phyloP scores from a whole-genome alignment of 1,140 invertebrate species.

The Lasioglossum albipes region DNA sequence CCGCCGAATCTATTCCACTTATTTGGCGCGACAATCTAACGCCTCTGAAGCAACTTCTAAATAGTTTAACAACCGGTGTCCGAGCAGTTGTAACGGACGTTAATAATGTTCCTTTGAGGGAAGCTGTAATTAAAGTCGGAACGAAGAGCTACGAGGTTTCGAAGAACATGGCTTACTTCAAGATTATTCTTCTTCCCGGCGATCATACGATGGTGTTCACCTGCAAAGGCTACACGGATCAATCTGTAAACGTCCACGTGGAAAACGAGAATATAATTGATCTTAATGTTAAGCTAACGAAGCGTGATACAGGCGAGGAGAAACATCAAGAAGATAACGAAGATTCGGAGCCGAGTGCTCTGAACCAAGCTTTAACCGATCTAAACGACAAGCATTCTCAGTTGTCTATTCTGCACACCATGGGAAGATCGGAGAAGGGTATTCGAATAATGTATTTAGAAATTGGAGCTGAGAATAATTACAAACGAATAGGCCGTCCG shows the following conservation, averaged over 20 bases:
- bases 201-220: constrained; percentile 82
- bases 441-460: constrained; percentile 69
- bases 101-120: constrained; percentile 83
- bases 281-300: constrained; percentile 66
- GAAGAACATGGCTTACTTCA: constrained; percentile 85
- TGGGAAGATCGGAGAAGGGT: constrained; percentile 63
- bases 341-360: constrained; percentile 22
- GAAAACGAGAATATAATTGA: constrained; percentile 69
- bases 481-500: constrained; percentile 60
- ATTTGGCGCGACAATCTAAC: constrained; percentile 88
- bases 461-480: constrained; percentile 63
- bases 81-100: constrained; percentile 86
- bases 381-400: constrained; percentile 70
- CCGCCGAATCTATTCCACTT: constrained; percentile 82
- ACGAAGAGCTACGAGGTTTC: constrained; percentile 83
- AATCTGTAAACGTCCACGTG: constrained; percentile 75
- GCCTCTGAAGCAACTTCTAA: constrained; percentile 85
- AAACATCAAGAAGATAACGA: constrained; percentile 22
- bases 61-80: constrained; percentile 82
- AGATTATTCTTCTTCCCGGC: constrained; percentile 84
- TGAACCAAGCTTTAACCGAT: constrained; percentile 65
- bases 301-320: constrained; percentile 21
- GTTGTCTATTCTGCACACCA: constrained; percentile 67
- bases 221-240: constrained; percentile 81
- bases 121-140: constrained; percentile 86